Base-by-base conservation (phyloP, 1,140 invertebrate genomes). In the Drosophila mayri region DNA sequence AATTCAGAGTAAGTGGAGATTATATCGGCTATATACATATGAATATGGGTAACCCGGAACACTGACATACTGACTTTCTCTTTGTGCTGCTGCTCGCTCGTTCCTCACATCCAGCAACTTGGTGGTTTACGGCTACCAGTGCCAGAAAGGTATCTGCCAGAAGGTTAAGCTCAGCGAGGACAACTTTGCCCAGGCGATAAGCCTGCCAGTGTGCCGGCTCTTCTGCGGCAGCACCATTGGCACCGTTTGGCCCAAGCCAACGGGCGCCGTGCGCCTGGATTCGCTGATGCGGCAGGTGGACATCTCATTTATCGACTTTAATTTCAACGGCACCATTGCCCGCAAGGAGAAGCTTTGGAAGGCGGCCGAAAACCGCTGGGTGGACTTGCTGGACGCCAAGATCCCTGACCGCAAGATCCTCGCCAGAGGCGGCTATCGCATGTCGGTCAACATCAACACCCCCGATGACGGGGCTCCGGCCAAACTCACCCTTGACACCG, bases 201-300 rank as follows among this genome's bases (percentile, higher is more conserved):
- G 94, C 79, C 73, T 95, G n/a, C 93, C 94, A 44, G 95, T 94
- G 20, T 95, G 95, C 85, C 93, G 95, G 67, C 93, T 95, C 86
- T 95, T 95, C 81, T 95, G 95, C 73, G 93, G 93, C 55, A 93
- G 94, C 55, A 92, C 93, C 38, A 94, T 93, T 70, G 95, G 95
- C 58, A 93, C 94, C 3, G 81, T 97, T 3, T 97, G 96, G 96
- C 96, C 96, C 1, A 94, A 93, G 74, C 96, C 96, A 7, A 96
- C 95, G 1, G 95, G 95, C 0, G 32, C 46, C 16, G 85, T 95
- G 3, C 93, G 94, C 16, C 68, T 96, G 2, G 95, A 95, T 7
- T 94, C 93, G 41, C 92, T 93, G 38, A 92, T 96, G 35, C 93
- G 94, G 0, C 94, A 95, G 67, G 85, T 97, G 12, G 95, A 96